These are phyloP conservation scores for Apis cerana DNA, from an alignment of 1,140 invertebrate species.

Conservation along the genomic window DNA sequence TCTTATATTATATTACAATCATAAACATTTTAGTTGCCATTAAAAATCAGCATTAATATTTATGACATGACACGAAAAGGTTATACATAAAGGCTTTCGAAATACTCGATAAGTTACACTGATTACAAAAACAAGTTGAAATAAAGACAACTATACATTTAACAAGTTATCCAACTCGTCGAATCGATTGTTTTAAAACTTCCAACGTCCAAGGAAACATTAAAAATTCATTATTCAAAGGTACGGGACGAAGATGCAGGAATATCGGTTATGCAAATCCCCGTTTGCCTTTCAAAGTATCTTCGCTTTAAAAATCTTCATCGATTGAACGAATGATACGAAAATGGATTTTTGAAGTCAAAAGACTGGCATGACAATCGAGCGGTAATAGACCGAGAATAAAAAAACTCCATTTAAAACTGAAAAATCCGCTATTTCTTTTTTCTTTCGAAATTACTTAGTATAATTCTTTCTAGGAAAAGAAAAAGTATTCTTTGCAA, in stretches of 20 bases:
- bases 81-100: neutral
- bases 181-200: slow-evolving; percentile 1
- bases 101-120: neutral
- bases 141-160: neutral
- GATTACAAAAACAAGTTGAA: too few relatives aligned
- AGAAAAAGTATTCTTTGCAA: neutral
- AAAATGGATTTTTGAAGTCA: neutral
- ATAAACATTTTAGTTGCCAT: too few relatives aligned
- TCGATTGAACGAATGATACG: neutral
- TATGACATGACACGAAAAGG: neutral
- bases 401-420: too few relatives aligned
- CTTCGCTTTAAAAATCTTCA: neutral
- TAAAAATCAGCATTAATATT: neutral
- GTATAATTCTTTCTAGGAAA: neutral
- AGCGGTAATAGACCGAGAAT: neutral
- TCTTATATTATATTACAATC: too few relatives aligned
- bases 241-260: neutral
- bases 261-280: slow-evolving; percentile 37
- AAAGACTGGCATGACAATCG: too few relatives aligned
- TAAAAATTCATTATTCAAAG: neutral
- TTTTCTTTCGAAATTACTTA: slow-evolving; percentile 13
- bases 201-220: neutral
- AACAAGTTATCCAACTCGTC: neutral
- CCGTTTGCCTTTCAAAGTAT: neutral
- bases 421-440: neutral